A percentile compares a stretch with the other conserved stretches of the same genome.
Conservation (phyloP, 1,140 invertebrate species). For the Drosophila athabasca region DNA sequence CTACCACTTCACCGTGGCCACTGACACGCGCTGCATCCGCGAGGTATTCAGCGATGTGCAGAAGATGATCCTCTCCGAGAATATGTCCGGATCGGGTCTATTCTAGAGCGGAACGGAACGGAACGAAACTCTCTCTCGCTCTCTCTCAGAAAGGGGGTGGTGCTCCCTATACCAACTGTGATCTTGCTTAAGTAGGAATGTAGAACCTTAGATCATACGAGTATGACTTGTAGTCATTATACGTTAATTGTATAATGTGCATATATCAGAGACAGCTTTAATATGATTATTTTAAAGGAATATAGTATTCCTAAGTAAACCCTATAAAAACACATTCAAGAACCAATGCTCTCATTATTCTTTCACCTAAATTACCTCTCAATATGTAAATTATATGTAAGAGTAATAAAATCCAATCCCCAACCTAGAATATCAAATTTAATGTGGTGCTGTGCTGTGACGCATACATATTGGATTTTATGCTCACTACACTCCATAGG, state of each 20-base stretch:
- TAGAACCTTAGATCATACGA: slow-evolving; percentile 41
- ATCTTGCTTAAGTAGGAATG: slow-evolving; percentile 50
- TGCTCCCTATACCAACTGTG: slow-evolving; percentile 41
- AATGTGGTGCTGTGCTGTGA: too few species aligned
- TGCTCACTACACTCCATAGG: too few species aligned
- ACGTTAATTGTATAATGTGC: slow-evolving; percentile 30
- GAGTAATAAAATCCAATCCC: background rate
- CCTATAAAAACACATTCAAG: background rate
- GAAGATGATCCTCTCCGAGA: slow-evolving; percentile 88
- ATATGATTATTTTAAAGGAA: slow-evolving; percentile 8
- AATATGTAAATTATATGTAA: too few species aligned
- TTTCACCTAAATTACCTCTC: background rate
- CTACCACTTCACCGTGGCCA: slow-evolving; percentile 90
- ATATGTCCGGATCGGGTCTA: slow-evolving; percentile 72
- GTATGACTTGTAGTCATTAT: background rate
- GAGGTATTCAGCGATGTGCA: slow-evolving; percentile 89
- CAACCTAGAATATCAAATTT: too few species aligned
- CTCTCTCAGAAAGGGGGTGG: slow-evolving; percentile 28
- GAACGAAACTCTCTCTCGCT: background rate
- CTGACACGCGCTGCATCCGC: slow-evolving; percentile 89
- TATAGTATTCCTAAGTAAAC: background rate
- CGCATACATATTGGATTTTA: too few species aligned
- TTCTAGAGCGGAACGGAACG: slow-evolving; percentile 27
- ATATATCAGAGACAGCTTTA: slow-evolving; percentile 19
- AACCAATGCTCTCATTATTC: slow-evolving; percentile 17